These are phyloP conservation scores for Leptopilina drosophilae DNA, from an alignment of 2,888 invertebrate species.

Conservation along the genomic window DNA sequence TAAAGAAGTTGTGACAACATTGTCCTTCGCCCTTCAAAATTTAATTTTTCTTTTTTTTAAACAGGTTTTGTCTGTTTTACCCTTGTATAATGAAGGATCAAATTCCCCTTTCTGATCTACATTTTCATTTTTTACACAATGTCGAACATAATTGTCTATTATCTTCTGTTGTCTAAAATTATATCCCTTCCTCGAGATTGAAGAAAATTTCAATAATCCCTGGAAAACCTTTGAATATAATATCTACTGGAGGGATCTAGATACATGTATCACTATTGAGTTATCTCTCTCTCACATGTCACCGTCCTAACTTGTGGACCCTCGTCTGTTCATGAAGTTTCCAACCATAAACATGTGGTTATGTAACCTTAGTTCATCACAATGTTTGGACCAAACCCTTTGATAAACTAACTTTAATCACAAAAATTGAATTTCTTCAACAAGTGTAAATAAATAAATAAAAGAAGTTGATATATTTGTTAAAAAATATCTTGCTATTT, in stretches of 20 bases:
- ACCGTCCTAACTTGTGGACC: slow-evolving; percentile 6
- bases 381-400: background rate
- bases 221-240: background rate
- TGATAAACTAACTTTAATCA: background rate
- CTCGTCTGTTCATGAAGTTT: slow-evolving; percentile 14
- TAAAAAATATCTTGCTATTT: background rate
- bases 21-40: slow-evolving; percentile 20
- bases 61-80: background rate
- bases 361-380: slow-evolving; percentile 9
- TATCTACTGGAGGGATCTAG: background rate
- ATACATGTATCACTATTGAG: background rate
- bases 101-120: background rate
- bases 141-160: slow-evolving; percentile 3
- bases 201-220: too few species aligned
- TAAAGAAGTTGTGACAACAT: slow-evolving; percentile 41
- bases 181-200: too few species aligned
- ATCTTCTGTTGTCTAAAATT: too few species aligned
- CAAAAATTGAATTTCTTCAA: background rate
- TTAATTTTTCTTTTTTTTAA: background rate
- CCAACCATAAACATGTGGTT: slow-evolving; percentile 17
- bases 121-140: background rate
- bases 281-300: background rate
- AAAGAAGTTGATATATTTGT: background rate
- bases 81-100: background rate
- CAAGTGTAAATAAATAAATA: background rate